A percentile compares a stretch with the other conserved stretches of the same genome.
These are phyloP conservation scores for Copsychus sechellarum DNA, from an alignment of 2,113 vertebrate genomes.

Conservation along the genomic window DNA sequence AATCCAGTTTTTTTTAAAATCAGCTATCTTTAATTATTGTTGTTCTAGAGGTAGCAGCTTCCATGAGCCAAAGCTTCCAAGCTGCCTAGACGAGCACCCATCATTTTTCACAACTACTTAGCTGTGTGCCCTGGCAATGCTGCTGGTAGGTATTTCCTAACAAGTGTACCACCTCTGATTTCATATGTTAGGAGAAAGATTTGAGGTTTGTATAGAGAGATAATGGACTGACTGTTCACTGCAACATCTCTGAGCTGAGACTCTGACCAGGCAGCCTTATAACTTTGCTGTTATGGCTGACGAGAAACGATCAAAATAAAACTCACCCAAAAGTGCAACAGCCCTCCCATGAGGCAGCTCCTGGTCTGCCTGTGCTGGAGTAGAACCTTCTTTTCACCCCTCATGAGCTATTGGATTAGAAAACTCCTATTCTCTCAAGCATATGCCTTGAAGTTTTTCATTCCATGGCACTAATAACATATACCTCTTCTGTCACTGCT, in stretches of 20 bases:
- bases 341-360: not conserved
- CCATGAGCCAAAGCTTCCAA: not conserved
- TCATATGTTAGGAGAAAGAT: not conserved
- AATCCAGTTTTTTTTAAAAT: not conserved
- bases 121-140: not conserved
- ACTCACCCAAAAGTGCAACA: not conserved
- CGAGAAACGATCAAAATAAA: not conserved
- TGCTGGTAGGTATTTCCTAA: not conserved
- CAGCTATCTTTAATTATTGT: not conserved
- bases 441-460: not conserved
- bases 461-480: not conserved
- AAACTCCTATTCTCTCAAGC: not conserved
- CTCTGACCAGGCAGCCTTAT: not conserved
- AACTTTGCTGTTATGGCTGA: not conserved
- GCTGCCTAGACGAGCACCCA: not conserved
- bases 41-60: not conserved
- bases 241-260: not conserved
- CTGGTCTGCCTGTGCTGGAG: not conserved
- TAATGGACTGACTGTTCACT: not conserved
- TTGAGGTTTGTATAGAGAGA: not conserved
- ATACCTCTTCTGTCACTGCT: not conserved
- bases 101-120: not conserved
- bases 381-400: not conserved
- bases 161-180: rapidly evolving
- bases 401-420: not conserved